Percentiles rank a stretch among this genome's conserved stretches.
Conservation (phyloP, 2,113 vertebrate species). For the Pipra filicauda region DNA sequence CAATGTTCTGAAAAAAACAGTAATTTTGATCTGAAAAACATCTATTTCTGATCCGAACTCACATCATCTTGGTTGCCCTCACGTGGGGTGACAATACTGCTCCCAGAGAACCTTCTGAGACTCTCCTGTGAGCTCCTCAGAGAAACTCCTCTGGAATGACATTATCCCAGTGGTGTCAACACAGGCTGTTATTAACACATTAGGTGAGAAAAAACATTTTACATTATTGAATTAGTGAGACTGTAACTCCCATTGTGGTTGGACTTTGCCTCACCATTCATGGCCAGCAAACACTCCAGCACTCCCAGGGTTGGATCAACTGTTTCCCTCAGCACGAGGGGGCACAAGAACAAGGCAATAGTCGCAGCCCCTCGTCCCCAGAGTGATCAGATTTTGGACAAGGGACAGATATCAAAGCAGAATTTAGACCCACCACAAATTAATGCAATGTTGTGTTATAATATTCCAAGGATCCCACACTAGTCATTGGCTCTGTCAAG, state of each 20-base stretch:
- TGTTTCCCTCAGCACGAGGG: background rate
- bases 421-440: background rate
- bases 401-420: background rate
- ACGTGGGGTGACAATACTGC: background rate
- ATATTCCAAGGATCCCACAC: background rate
- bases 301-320: conserved; percentile 15
- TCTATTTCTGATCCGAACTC: background rate
- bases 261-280: conserved; percentile 37
- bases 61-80: too few relatives aligned
- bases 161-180: conserved; percentile 39
- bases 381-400: background rate
- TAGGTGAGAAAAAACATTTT: conserved; percentile 52
- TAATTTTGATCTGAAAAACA: background rate
- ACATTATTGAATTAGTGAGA: conserved; percentile 50
- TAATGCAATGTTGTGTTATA: fast-evolving
- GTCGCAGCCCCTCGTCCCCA: background rate
- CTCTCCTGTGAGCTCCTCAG: background rate
- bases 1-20: background rate
- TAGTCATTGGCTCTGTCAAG: background rate
- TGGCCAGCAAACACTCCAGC: conserved; percentile 40
- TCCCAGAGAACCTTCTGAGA: background rate
- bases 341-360: background rate
- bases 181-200: conserved; percentile 58
- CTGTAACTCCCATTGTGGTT: conserved; percentile 50
- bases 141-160: background rate